Conservation (phyloP, 2,888 invertebrate species). For the Megaustenia siamemsis region DNA sequence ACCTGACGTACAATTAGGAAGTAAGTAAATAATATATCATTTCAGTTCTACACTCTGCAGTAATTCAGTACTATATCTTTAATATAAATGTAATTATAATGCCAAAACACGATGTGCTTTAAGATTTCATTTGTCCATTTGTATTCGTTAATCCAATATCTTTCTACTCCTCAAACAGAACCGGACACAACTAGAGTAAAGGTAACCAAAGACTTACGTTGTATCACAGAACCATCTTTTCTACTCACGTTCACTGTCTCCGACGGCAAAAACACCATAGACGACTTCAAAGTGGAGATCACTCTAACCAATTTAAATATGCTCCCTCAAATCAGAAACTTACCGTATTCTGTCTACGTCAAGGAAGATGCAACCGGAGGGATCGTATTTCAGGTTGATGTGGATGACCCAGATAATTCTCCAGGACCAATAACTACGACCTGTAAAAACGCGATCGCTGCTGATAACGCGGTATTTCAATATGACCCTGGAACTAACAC, state of each 20-base stretch:
- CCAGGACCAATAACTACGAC: conserved; percentile 8
- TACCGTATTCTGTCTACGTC: conserved; percentile 47
- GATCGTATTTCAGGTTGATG: conserved; percentile 10
- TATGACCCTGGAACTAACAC: conserved; percentile 27
- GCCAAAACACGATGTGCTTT: no score
- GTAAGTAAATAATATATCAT: no score
- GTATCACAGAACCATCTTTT: conserved; percentile 15
- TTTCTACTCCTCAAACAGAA: background rate
- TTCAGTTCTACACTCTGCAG: no score
- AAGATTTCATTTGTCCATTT: no score
- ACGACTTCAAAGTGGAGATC: conserved; percentile 47
- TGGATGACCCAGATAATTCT: conserved; percentile 14
- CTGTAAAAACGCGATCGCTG: conserved; percentile 34
- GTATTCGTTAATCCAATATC: no score
- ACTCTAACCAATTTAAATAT: conserved; percentile 51
- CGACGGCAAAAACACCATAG: conserved; percentile 53
- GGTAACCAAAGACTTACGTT: conserved; percentile 45
- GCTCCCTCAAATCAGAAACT: conserved; percentile 43
- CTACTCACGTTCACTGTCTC: conserved; percentile 48
- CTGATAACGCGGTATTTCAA: conserved; percentile 49
- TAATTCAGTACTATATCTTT: no score
- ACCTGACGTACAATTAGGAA: no score
- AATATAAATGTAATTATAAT: no score
- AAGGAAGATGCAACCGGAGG: conserved; percentile 30
- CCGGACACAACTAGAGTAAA: conserved; percentile 45